Evolutionary conservation across 2,113 vertebrate genomes (phyloP).

Genomic region (Zosterops japonicus): DNA sequence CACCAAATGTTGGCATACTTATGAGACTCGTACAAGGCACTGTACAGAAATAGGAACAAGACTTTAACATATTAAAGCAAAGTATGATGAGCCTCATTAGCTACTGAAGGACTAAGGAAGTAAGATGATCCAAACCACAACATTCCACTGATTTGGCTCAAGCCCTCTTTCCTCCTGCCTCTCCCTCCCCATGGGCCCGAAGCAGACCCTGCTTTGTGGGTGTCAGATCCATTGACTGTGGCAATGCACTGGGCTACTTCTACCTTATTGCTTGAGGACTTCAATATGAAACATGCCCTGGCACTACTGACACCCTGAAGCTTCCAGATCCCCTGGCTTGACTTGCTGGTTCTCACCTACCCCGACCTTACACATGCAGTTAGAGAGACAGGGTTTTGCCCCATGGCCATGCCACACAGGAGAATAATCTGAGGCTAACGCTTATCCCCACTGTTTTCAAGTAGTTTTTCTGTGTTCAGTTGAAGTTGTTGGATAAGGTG

Average conservation of each 20-base stretch:
- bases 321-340: background rate
- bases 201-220: background rate
- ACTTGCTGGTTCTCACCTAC: background rate
- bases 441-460: background rate
- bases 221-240: constrained; percentile 15
- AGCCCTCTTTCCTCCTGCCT: background rate
- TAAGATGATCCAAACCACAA: constrained; percentile 6
- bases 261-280: constrained; percentile 38
- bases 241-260: constrained; percentile 32
- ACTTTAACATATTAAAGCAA: constrained; percentile 31
- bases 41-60: background rate
- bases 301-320: constrained; percentile 5
- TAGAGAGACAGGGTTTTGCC: background rate
- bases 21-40: constrained; percentile 48
- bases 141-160: background rate
- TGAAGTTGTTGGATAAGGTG: constrained; percentile 40
- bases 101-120: constrained; percentile 23
- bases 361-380: background rate
- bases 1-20: constrained; percentile 33
- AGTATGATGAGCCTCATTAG: constrained; percentile 19
- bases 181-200: background rate
- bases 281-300: background rate
- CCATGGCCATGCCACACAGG: background rate
- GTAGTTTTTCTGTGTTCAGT: constrained; percentile 56
- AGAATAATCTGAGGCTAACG: background rate